These are phyloP conservation scores for Apeltes quadracus DNA, from an alignment of 2,113 vertebrate genomes.

Conservation along the genomic window DNA sequence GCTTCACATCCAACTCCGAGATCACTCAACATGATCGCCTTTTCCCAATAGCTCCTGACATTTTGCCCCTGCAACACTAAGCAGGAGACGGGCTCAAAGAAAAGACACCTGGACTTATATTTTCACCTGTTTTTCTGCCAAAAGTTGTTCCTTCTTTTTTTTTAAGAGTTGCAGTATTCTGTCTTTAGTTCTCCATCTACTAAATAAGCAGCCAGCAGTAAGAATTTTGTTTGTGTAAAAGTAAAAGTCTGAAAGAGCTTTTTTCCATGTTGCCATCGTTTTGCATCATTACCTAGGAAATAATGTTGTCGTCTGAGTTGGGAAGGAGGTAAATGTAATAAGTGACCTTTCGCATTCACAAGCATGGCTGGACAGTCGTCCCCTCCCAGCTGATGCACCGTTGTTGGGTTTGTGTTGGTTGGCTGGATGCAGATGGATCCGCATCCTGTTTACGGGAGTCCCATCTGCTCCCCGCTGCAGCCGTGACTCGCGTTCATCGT, in stretches of 20 bases:
- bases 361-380: constrained; percentile 71
- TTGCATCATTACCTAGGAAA: constrained; percentile 43
- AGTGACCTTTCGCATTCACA: constrained; percentile 39
- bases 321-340: not conserved
- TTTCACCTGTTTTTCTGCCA: not conserved
- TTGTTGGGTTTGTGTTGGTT: constrained; percentile 14
- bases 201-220: not conserved
- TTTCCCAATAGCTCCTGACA: constrained; percentile 14
- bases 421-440: not conserved
- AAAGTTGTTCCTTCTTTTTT: not conserved
- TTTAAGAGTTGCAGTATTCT: not conserved
- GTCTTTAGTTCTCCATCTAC: not conserved
- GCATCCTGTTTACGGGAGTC: not conserved
- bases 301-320: constrained; percentile 7
- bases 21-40: constrained; percentile 24
- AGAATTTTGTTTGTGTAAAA: constrained; percentile 7
- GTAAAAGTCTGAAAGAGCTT: not conserved
- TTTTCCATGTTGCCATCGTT: not conserved
- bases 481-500: not conserved
- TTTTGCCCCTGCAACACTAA: not conserved
- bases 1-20: constrained; percentile 17
- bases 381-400: constrained; percentile 27
- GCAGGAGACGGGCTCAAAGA: not conserved
- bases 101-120: not conserved
- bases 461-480: not conserved